Conservation (phyloP, 2,113 vertebrate species). For the Chloebia gouldiae region DNA sequence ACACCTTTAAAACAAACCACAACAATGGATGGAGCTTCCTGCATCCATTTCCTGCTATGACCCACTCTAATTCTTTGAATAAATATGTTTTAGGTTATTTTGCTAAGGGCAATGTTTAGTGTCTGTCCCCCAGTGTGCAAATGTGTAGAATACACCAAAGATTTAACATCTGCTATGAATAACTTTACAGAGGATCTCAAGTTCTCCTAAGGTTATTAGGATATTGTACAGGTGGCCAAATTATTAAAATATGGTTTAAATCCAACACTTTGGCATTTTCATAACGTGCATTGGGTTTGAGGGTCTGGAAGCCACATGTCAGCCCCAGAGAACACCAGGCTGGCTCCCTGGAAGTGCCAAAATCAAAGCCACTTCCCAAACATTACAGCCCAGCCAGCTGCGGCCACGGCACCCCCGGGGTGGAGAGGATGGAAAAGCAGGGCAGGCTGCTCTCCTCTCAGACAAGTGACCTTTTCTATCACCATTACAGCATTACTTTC, state of each 20-base stretch:
- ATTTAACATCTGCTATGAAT: conserved; percentile 66
- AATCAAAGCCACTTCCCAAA: conserved; percentile 22
- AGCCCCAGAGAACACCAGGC: neutral
- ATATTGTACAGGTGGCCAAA: conserved; percentile 66
- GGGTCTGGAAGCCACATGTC: conserved; percentile 68
- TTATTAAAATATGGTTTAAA: conserved; percentile 63
- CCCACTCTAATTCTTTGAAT: conserved; percentile 36
- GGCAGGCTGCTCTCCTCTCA: neutral
- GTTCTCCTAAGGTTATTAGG: conserved; percentile 44
- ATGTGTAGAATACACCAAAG: conserved; percentile 35
- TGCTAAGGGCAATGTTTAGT: conserved; percentile 12
- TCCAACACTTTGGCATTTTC: conserved; percentile 14
- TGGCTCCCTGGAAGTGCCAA: conserved; percentile 8
- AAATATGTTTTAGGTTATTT: conserved; percentile 43
- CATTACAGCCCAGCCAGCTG: neutral
- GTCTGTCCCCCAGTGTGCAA: conserved; percentile 16
- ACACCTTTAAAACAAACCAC: conserved; percentile 59
- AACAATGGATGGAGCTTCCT: conserved; percentile 13
- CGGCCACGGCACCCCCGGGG: neutral
- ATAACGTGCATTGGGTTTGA: neutral
- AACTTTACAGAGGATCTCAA: conserved; percentile 41
- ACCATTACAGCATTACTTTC: neutral
- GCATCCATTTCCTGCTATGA: conserved; percentile 5
- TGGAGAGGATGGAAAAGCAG: neutral
- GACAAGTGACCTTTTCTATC: neutral